Conservation (phyloP, 1,140 invertebrate genomes). For the Leptopilina clavipes region DNA sequence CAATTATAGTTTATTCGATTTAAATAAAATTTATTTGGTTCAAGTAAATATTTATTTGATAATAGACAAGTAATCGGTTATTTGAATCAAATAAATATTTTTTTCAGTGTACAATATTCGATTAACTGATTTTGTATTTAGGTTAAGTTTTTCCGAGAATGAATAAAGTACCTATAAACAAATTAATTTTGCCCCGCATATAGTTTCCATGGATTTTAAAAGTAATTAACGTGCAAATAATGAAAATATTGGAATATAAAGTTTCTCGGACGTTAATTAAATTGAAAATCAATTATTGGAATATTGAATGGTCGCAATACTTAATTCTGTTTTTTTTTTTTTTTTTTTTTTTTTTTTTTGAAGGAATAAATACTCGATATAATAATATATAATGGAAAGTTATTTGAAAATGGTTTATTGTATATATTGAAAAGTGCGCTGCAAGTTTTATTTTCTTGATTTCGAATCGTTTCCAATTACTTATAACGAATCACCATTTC, state of each 20-base stretch:
- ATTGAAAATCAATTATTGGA: not conserved
- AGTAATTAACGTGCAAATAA: too few species aligned
- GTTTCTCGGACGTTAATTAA: not conserved
- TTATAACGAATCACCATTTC: slow-evolving; percentile 32
- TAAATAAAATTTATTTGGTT: too few species aligned
- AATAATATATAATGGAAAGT: slow-evolving; percentile 8
- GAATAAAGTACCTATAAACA: too few species aligned
- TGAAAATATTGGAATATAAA: not conserved
- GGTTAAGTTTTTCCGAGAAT: too few species aligned
- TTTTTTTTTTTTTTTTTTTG: not conserved
- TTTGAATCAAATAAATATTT: too few species aligned
- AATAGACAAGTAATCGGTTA: too few species aligned
- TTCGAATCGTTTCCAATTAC: slow-evolving; percentile 28
- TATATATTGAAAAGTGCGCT: slow-evolving; percentile 1
- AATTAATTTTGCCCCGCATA: not conserved
- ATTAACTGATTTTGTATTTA: too few species aligned
- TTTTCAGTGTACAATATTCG: too few species aligned
- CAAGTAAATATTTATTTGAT: too few species aligned
- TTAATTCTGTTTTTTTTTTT: not conserved
- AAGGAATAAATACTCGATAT: slow-evolving; percentile 11
- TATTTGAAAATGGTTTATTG: slow-evolving; percentile 15
- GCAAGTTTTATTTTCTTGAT: slow-evolving; percentile 9
- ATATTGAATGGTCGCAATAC: not conserved
- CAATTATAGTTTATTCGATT: too few species aligned
- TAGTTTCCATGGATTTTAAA: too few species aligned